Percentiles rank a stretch among this genome's conserved stretches.
These are phyloP conservation scores for Lordiphosa stackelbergi DNA, from an alignment of 1,140 invertebrate species.

Conservation along the genomic window DNA sequence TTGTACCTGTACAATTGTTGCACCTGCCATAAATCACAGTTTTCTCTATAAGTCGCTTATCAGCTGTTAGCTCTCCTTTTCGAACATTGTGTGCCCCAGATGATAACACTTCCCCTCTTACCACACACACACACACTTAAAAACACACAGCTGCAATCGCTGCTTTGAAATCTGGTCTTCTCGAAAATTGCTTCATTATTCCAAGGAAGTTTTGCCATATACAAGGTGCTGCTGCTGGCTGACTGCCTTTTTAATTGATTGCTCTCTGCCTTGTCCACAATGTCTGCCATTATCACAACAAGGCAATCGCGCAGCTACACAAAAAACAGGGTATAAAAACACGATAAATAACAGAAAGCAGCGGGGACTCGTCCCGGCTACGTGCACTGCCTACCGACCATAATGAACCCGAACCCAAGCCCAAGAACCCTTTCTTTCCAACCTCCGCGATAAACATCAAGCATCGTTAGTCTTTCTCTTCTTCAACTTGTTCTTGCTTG, in stretches of 20 bases:
- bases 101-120: constrained; percentile 39
- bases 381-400: constrained; percentile 61
- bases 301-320: constrained; percentile 53
- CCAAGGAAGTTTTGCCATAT: constrained; percentile 49
- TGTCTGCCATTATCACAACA: constrained; percentile 68
- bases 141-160: constrained; percentile 40
- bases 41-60: constrained; percentile 44
- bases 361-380: constrained; percentile 40
- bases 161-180: constrained; percentile 52
- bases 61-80: constrained; percentile 22
- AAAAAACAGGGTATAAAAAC: constrained; percentile 30
- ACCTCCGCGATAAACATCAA: constrained; percentile 63
- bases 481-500: constrained; percentile 37
- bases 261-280: constrained; percentile 46
- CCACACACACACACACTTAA: constrained; percentile 25
- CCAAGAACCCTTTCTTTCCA: constrained; percentile 48
- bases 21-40: constrained; percentile 66
- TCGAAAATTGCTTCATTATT: constrained; percentile 72
- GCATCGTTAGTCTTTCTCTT: constrained; percentile 60
- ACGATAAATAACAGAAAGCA: constrained; percentile 65
- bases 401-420: constrained; percentile 46
- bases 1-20: constrained; percentile 33
- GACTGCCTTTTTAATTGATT: constrained; percentile 73
- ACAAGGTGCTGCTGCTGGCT: constrained; percentile 37
- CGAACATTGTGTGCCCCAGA: neutral